Evolutionary conservation across 2,888 invertebrate species (phyloP).

Genomic region (Leptinotarsa juncta): DNA sequence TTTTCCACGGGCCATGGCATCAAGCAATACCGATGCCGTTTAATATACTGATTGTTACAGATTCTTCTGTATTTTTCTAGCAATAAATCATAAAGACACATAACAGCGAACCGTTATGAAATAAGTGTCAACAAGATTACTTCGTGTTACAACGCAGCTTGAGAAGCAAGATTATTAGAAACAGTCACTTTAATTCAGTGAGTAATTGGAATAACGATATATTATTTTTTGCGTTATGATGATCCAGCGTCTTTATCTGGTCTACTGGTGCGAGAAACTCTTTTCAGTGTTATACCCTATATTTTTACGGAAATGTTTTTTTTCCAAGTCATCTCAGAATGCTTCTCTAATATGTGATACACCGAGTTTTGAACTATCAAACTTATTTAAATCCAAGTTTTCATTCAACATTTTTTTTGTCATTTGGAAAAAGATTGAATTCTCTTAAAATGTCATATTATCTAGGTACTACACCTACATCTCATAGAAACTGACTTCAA

Average conservation of each 20-base stretch:
- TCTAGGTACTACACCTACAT: no score
- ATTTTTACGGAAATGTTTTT: conserved; percentile 3
- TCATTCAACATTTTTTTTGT: neutral
- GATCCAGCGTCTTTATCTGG: conserved; percentile 20
- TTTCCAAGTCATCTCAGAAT: neutral
- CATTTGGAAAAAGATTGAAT: no score
- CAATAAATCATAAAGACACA: conserved; percentile 13
- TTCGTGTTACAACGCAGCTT: conserved; percentile 30
- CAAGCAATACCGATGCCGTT: neutral
- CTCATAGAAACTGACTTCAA: no score
- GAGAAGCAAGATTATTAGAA: conserved; percentile 39
- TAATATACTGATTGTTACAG: neutral
- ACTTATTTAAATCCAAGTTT: neutral
- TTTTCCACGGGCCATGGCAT: neutral
- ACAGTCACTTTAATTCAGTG: conserved; percentile 35
- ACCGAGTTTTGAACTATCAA: neutral
- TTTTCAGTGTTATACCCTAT: conserved; percentile 14
- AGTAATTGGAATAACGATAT: conserved; percentile 33
- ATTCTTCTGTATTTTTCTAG: conserved; percentile 1
- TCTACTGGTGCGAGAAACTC: conserved; percentile 21
- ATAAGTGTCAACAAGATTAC: conserved; percentile 39
- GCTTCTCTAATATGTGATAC: no score
- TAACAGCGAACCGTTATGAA: conserved; percentile 28
- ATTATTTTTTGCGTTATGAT: conserved; percentile 3
- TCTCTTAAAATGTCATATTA: no score